Evolutionary conservation across 2,888 invertebrate genomes (phyloP).

Genomic region (Noctua fimbriata): DNA sequence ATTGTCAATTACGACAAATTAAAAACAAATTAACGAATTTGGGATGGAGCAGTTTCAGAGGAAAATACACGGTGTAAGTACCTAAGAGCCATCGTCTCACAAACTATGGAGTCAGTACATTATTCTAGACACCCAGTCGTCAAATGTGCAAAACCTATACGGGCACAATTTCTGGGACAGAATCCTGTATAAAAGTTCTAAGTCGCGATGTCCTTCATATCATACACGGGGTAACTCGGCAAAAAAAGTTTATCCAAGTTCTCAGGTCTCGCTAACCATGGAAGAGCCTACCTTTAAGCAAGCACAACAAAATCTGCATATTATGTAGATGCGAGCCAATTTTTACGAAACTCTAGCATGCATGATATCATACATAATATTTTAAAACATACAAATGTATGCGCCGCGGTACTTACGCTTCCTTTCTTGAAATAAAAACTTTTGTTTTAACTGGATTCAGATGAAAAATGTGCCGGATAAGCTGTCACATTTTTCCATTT

Average conservation of each 20-base stretch:
- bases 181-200: background rate
- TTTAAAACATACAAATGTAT: slow-evolving; percentile 72
- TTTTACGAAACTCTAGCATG: slow-evolving; percentile 70
- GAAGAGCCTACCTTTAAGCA: slow-evolving; percentile 58
- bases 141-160: background rate
- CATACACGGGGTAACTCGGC: background rate
- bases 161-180: background rate
- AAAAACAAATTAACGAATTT: background rate
- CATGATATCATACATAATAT: slow-evolving; percentile 67
- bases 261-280: background rate
- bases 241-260: background rate
- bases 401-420: slow-evolving; percentile 62
- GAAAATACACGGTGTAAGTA: background rate
- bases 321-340: slow-evolving; percentile 80
- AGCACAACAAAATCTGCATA: slow-evolving; percentile 79
- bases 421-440: slow-evolving; percentile 59
- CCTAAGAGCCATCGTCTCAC: background rate
- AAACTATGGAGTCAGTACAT: background rate
- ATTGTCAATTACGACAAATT: background rate
- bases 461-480: slow-evolving; percentile 64
- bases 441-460: slow-evolving; percentile 48
- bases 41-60: background rate
- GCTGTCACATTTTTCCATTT: slow-evolving; percentile 59
- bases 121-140: background rate
- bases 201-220: background rate